Evolutionary conservation across 2,888 invertebrate genomes (phyloP).

Genomic region (Yponomeuta plumbellus): DNA sequence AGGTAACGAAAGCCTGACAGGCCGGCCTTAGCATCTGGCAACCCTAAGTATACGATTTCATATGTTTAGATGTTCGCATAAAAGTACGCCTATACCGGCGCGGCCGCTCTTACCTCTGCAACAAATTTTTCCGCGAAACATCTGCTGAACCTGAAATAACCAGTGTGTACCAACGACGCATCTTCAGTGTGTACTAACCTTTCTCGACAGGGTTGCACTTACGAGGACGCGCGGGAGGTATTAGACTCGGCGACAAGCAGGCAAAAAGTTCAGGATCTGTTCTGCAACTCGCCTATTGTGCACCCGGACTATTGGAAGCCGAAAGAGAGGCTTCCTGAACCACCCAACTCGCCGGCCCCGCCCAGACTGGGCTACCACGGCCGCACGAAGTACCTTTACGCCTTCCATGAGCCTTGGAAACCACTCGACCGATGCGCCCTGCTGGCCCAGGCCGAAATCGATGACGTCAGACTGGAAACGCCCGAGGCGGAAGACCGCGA

Average conservation of each 20-base stretch:
- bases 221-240: conserved; percentile 24
- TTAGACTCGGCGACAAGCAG: background rate
- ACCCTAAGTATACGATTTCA: too few relatives aligned
- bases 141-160: too few relatives aligned
- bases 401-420: conserved; percentile 67
- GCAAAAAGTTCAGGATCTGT: conserved; percentile 36
- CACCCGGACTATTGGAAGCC: conserved; percentile 60
- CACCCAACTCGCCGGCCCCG: conserved; percentile 34
- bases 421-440: conserved; percentile 54
- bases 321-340: conserved; percentile 27
- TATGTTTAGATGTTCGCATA: too few relatives aligned
- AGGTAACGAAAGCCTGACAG: too few relatives aligned
- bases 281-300: conserved; percentile 48
- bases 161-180: background rate
- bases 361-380: conserved; percentile 62
- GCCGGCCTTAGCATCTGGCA: too few relatives aligned
- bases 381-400: conserved; percentile 54
- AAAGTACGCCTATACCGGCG: too few relatives aligned
- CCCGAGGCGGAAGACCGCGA: background rate
- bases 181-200: conserved; percentile 25
- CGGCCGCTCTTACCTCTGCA: too few relatives aligned
- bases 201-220: conserved; percentile 58
- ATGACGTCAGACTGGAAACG: conserved; percentile 28
- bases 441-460: conserved; percentile 52
- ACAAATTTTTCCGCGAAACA: too few relatives aligned